Percentiles rank a stretch among this genome's conserved stretches.
Conservation (phyloP, 2,113 vertebrate genomes). For the Mohoua ochrocephala region DNA sequence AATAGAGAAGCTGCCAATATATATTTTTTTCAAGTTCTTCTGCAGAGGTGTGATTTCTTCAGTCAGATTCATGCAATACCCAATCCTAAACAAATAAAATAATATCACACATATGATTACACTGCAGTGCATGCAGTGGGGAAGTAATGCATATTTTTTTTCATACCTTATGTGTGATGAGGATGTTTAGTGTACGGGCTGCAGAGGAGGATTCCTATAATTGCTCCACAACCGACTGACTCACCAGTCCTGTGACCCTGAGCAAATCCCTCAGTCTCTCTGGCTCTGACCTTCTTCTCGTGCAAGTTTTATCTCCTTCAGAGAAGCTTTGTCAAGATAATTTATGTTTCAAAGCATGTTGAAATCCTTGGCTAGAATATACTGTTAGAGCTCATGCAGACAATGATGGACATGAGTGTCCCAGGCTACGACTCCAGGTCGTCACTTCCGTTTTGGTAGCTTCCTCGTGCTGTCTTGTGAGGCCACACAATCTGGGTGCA, state of each 20-base stretch:
- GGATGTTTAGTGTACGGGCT: neutral
- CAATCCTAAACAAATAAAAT: neutral
- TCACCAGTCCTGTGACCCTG: neutral
- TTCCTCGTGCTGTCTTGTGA: neutral
- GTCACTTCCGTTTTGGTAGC: neutral
- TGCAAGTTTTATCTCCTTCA: conserved; percentile 6
- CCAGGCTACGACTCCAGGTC: neutral
- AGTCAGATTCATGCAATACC: neutral
- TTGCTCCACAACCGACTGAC: neutral
- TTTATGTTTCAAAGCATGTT: neutral
- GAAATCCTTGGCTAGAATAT: neutral
- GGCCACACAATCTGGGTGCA: neutral
- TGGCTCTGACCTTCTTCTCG: neutral
- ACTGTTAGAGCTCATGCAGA: neutral
- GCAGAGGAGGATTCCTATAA: neutral
- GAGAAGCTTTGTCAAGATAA: neutral
- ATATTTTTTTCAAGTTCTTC: neutral
- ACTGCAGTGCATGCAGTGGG: neutral
- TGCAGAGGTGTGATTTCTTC: neutral
- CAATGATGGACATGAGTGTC: neutral
- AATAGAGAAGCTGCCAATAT: neutral
- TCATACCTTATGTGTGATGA: neutral
- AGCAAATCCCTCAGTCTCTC: neutral
- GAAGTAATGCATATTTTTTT: neutral
- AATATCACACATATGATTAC: neutral